Evolutionary conservation across 2,797 vertebrate species (phyloP), one percentile per base, ranked within the genome.

Genomic region (Pyrocephalus nanus): DNA sequence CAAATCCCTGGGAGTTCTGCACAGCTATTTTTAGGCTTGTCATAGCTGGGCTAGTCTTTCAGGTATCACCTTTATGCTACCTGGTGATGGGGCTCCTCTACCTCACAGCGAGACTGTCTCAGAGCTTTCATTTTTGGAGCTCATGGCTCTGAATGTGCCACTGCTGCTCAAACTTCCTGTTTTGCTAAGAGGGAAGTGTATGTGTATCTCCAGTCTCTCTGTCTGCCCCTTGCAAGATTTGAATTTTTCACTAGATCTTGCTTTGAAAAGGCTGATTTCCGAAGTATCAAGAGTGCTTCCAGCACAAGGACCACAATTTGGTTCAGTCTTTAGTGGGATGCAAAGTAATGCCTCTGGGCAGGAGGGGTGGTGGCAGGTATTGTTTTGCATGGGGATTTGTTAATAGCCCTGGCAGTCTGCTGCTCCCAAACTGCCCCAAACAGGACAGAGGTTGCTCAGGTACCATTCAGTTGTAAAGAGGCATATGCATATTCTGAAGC

Each of bases 401-500:
- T 91, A 67, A 94, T 79, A 76, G 95, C 79, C 64, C 57, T 91
- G 76, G 11, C 83, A 76, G 51, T 74, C 77, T 2, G 0, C n/a
- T 65, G 36, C 23, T 16, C 51, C 73, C 15, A 25, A 1, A 64
- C 42, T 65, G 36, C 18, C 55, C 54, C 71, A 26, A 3, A 75
- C 23, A 1, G 45, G 17, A 29, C 40, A 23, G 58, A 23, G 21
- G 14, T 87, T 65, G 57, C 38, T 91, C 70, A 40, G 54, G 74
- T 84, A 26, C 62, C 48, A 95, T 96, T 97, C 77, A 96, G 2
- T 83, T 95, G 94, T 92, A 93, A 93, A 94, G 61, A 66, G 51
- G 55, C 48, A 84, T 86, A 48, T 76, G 62, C 92, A 91, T 96
- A 92, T 95, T 92, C 90, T n/a, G 22, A 78, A 86, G 19, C 30